Evolutionary conservation across 2,888 invertebrate species (phyloP).

Genomic region (Parelbella ahira): DNA sequence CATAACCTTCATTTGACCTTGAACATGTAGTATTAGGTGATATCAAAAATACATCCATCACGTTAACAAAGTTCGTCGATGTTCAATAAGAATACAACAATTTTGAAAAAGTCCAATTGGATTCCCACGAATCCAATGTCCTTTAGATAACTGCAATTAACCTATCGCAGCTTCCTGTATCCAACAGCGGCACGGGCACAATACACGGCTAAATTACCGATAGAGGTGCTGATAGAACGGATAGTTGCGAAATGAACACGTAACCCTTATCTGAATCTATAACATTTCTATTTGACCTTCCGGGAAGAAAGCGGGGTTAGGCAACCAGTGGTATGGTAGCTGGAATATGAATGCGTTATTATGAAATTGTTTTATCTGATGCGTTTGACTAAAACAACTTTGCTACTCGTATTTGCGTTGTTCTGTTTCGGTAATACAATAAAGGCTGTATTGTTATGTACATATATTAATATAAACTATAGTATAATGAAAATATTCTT

Average conservation of each 20-base stretch:
- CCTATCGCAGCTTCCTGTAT: slow-evolving; percentile 29
- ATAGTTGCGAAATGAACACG: slow-evolving; percentile 27
- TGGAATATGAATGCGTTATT: slow-evolving; percentile 17
- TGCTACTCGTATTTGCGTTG: too few species aligned
- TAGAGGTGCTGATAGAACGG: slow-evolving; percentile 24
- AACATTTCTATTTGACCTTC: slow-evolving; percentile 20
- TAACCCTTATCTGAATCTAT: slow-evolving; percentile 22
- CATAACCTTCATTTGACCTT: too few species aligned
- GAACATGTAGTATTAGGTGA: too few species aligned
- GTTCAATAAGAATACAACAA: too few species aligned
- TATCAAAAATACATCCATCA: too few species aligned
- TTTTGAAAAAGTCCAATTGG: too few species aligned
- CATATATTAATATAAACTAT: too few species aligned
- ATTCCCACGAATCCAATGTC: slow-evolving; percentile 18
- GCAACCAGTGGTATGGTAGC: background rate
- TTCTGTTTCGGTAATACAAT: slow-evolving; percentile 9
- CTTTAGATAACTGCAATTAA: slow-evolving; percentile 28
- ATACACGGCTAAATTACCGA: slow-evolving; percentile 35
- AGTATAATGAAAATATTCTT: too few species aligned
- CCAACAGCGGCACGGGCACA: slow-evolving; percentile 27
- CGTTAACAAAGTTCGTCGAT: too few species aligned
- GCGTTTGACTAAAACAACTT: slow-evolving; percentile 5
- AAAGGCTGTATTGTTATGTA: slow-evolving; percentile 1
- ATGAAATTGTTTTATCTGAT: slow-evolving; percentile 19
- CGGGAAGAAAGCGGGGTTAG: slow-evolving; percentile 22